Conservation (phyloP, 2,113 vertebrate species). For the Myotis brandtii region DNA sequence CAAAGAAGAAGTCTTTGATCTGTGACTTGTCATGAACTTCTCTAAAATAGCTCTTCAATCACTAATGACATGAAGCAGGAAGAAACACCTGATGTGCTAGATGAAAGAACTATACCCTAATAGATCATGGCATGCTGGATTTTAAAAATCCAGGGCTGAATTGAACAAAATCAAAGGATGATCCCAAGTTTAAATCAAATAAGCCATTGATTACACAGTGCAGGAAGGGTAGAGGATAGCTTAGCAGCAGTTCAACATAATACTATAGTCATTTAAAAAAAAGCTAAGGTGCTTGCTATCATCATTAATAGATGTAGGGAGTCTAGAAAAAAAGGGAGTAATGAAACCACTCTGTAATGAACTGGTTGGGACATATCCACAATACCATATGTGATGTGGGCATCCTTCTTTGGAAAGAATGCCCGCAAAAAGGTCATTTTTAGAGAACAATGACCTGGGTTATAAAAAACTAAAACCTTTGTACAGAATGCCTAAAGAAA, state of each 20-base stretch:
- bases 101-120: conserved; percentile 9
- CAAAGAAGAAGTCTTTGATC: conserved; percentile 29
- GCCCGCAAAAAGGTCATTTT: neutral
- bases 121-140: neutral
- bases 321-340: neutral
- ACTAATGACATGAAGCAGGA: conserved; percentile 33
- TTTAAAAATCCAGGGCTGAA: neutral
- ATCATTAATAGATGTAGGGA: neutral
- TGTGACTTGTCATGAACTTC: conserved; percentile 10
- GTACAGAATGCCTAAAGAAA: conserved; percentile 54
- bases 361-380: neutral
- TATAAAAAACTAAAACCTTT: conserved; percentile 35
- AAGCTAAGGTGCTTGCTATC: neutral
- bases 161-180: conserved; percentile 40
- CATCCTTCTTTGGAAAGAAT: conserved; percentile 33
- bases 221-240: neutral
- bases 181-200: conserved; percentile 17
- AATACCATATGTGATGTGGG: neutral
- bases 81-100: neutral
- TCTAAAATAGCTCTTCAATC: conserved; percentile 50
- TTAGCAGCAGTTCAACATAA: neutral
- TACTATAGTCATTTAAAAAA: neutral
- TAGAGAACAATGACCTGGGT: conserved; percentile 43
- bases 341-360: neutral
- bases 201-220: neutral